Base-by-base conservation (phyloP, 2,888 invertebrate genomes). In the Melanophora roralis region DNA sequence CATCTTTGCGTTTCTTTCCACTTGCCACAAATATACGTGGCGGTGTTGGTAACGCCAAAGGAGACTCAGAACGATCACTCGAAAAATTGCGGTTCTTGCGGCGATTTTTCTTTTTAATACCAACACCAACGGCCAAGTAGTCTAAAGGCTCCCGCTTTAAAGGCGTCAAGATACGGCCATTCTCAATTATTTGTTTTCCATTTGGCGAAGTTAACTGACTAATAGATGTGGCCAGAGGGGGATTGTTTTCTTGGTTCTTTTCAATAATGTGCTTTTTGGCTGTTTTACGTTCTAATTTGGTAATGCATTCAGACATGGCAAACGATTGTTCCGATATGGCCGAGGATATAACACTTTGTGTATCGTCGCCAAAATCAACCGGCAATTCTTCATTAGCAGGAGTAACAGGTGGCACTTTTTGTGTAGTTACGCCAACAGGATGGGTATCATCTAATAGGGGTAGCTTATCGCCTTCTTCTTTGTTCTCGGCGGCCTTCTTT, bases 401-500 rank as follows among this genome's bases (percentile, higher is more conserved):
- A 4, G 94, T 93, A 16, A 93, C 94, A 8, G 94, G 94, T 43
- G 94, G 94, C 59, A 93, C 93, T 86, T 93, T 93, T 19, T 84
- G 82, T 14, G 79, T 49, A 1, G n/a, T 64, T 7, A 57, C 68
- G 1, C 64, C 75, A 59, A 40, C 71, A 0, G 90, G 89, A 14
- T 91, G 90, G 21, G 91, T 91, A 85, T 94, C 94, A 84, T 95
- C 95, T 55, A 95, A 89, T 1, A 94, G 88, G 0, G 95, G 95
- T 36, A 94, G 90, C 83, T 93, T 93, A 83, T 95, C 95, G 23
- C 94, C 94, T 81, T 95, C 95, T 78, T 95, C 95, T 87, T 95
- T 95, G 80, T 94, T 95, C 84, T 94, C 95, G 0, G 95, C 95
- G 0, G 96, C 95, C 84, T 95, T 94, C 87, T 96, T 96, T 14